phyloP scores from a whole-genome alignment of 2,888 invertebrate genomes.

The Apocheima hispidaria region DNA sequence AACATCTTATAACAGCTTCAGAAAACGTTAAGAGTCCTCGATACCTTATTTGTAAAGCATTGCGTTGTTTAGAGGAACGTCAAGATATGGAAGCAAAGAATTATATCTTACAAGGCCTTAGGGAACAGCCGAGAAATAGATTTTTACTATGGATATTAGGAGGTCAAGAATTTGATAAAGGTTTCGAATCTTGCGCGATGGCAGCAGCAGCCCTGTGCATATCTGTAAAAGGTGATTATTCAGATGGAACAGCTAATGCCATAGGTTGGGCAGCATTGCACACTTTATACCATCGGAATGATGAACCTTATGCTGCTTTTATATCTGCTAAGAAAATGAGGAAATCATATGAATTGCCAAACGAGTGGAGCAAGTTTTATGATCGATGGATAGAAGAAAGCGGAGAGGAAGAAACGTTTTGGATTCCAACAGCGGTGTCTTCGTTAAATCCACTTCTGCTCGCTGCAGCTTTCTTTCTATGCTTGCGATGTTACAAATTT shows the following conservation, averaged over 20 bases:
- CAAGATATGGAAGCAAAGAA: slow-evolving; percentile 61
- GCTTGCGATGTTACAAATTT: slow-evolving; percentile 73
- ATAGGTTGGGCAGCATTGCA: slow-evolving; percentile 80
- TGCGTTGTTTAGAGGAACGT: slow-evolving; percentile 69
- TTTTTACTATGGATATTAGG: slow-evolving; percentile 74
- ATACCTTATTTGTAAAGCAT: slow-evolving; percentile 63
- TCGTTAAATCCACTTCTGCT: slow-evolving; percentile 67
- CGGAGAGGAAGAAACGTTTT: slow-evolving; percentile 75
- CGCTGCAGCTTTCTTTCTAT: slow-evolving; percentile 78
- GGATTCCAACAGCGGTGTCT: slow-evolving; percentile 65
- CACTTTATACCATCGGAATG: slow-evolving; percentile 64
- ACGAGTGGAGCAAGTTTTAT: slow-evolving; percentile 69
- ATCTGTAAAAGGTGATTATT: slow-evolving; percentile 70
- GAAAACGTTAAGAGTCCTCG: slow-evolving; percentile 58
- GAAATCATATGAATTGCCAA: slow-evolving; percentile 66
- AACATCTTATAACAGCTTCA: slow-evolving; percentile 55
- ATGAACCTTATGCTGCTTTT: slow-evolving; percentile 64
- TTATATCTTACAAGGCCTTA: slow-evolving; percentile 64
- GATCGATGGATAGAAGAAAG: slow-evolving; percentile 69
- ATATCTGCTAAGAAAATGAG: slow-evolving; percentile 75
- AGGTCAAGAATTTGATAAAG: slow-evolving; percentile 68
- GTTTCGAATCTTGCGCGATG: slow-evolving; percentile 47
- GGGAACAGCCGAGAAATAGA: slow-evolving; percentile 63
- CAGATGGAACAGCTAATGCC: slow-evolving; percentile 72
- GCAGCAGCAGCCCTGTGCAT: slow-evolving; percentile 72